Evolutionary conservation across 2,888 invertebrate species (phyloP).

Genomic region (Lepidochrysops patricia): DNA sequence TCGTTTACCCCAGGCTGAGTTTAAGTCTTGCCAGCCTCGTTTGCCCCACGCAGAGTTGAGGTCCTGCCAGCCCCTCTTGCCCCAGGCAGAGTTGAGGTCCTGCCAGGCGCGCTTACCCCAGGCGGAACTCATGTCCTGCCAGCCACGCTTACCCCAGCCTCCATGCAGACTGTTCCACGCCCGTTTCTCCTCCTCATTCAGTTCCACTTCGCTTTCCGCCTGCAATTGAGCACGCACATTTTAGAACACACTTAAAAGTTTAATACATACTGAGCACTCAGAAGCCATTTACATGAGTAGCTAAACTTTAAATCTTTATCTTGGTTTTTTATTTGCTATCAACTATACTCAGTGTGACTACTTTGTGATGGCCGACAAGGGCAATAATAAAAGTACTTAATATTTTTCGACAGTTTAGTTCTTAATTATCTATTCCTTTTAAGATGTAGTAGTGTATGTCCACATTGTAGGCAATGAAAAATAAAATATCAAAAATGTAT

Average conservation of each 20-base stretch:
- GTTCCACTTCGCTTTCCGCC: slow-evolving; percentile 60
- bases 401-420: no score
- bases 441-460: no score
- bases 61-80: slow-evolving; percentile 70
- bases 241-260: neutral
- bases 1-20: slow-evolving; percentile 74
- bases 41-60: slow-evolving; percentile 73
- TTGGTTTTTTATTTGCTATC: no score
- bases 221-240: slow-evolving; percentile 28
- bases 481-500: neutral
- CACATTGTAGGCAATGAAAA: no score
- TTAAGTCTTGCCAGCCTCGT: slow-evolving; percentile 74
- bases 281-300: no score
- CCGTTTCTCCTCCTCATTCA: slow-evolving; percentile 74
- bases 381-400: no score
- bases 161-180: slow-evolving; percentile 76
- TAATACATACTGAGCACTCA: no score
- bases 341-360: no score
- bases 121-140: slow-evolving; percentile 65
- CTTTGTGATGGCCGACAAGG: no score
- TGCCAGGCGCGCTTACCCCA: slow-evolving; percentile 76
- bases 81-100: slow-evolving; percentile 71
- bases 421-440: no score
- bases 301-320: no score
- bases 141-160: slow-evolving; percentile 74